Conservation (phyloP, 2,797 vertebrate genomes). For the Centroberyx gerrardi region DNA sequence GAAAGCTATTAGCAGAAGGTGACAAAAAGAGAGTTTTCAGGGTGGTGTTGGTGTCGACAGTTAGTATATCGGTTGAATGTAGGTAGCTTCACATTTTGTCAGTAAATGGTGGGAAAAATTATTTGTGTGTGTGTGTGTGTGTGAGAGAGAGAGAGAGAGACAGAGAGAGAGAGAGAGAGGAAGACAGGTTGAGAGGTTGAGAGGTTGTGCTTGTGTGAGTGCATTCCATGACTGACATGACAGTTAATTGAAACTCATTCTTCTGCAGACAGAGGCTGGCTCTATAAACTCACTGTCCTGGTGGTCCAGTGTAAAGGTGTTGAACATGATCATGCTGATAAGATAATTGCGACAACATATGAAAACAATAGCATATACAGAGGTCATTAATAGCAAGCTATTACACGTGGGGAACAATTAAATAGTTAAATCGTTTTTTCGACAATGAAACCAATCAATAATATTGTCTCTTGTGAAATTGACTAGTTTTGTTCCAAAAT, state of each 20-base stretch:
- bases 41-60: constrained; percentile 8
- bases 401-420: too few relatives aligned
- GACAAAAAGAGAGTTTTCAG: constrained; percentile 29
- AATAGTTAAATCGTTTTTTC: too few relatives aligned
- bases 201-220: background rate
- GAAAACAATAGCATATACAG: background rate
- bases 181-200: background rate
- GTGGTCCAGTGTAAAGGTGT: background rate
- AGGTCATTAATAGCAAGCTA: too few relatives aligned
- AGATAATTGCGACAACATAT: too few relatives aligned
- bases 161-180: too few relatives aligned
- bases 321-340: constrained; percentile 4
- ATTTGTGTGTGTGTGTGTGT: too few relatives aligned
- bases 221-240: background rate
- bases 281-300: background rate
- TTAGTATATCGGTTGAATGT: background rate
- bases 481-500: too few relatives aligned
- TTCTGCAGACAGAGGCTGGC: background rate
- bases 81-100: background rate
- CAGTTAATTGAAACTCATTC: background rate
- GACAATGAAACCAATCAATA: too few relatives aligned
- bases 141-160: too few relatives aligned
- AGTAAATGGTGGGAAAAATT: background rate
- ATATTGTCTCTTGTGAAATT: too few relatives aligned
- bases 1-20: constrained; percentile 14